Conservation (phyloP, 2,113 vertebrate species). For the Neomonachus schauinslandi region DNA sequence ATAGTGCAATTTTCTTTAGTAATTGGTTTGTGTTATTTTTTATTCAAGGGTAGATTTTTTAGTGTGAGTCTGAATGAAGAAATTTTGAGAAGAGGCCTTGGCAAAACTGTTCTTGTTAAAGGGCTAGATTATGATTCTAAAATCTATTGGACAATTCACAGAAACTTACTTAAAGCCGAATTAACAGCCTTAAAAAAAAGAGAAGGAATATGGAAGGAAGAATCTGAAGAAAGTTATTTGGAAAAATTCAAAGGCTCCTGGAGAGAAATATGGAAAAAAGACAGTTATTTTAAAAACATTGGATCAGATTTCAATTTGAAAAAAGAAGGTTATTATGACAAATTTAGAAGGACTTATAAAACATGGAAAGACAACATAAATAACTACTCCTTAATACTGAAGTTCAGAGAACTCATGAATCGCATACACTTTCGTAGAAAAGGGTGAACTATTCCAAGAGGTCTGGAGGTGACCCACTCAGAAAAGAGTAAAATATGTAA, state of each 20-base stretch:
- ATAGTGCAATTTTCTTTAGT: not conserved
- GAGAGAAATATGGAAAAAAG: slow-evolving; percentile 71
- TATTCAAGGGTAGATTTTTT: slow-evolving; percentile 87
- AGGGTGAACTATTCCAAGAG: slow-evolving; percentile 7
- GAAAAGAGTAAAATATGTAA: not conserved
- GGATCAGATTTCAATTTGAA: slow-evolving; percentile 43
- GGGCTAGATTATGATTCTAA: slow-evolving; percentile 87
- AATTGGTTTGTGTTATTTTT: slow-evolving; percentile 1
- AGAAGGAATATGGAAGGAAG: slow-evolving; percentile 93
- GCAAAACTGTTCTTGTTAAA: slow-evolving; percentile 87
- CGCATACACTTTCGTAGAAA: slow-evolving; percentile 70
- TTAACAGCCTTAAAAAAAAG: slow-evolving; percentile 90
- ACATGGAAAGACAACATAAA: slow-evolving; percentile 71
- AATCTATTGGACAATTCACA: slow-evolving; percentile 92
- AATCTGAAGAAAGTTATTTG: slow-evolving; percentile 83
- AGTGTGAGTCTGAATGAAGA: slow-evolving; percentile 92
- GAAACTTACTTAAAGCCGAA: slow-evolving; percentile 93
- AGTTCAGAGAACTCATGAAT: slow-evolving; percentile 85
- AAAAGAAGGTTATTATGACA: slow-evolving; percentile 54
- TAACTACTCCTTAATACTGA: slow-evolving; percentile 81
- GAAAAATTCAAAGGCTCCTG: slow-evolving; percentile 83
- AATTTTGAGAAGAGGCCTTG: slow-evolving; percentile 91
- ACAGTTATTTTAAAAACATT: not conserved
- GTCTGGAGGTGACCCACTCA: not conserved
- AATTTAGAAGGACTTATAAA: slow-evolving; percentile 17